Evolutionary conservation across 2,797 vertebrate genomes (phyloP).

Genomic region (Argya squamiceps): DNA sequence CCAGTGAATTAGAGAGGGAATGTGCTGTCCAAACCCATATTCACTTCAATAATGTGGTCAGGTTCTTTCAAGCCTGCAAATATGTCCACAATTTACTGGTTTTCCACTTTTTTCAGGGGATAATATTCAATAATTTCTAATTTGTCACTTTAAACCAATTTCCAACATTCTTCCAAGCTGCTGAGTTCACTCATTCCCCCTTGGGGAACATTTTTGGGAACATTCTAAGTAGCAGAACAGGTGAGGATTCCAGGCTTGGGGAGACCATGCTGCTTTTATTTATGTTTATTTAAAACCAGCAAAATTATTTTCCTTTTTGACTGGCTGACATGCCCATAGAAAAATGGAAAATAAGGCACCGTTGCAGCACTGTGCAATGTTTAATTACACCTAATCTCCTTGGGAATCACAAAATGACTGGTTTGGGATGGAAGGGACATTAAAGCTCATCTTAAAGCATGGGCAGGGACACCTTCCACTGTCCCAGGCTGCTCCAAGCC

Average conservation of each 20-base stretch:
- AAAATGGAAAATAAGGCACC: neutral
- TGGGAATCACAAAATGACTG: neutral
- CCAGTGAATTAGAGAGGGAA: neutral
- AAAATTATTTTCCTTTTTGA: neutral
- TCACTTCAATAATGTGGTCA: neutral
- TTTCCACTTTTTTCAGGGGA: neutral
- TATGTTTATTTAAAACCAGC: fast-evolving
- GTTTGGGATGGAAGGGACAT: neutral
- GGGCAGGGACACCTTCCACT: neutral
- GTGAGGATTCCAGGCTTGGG: neutral
- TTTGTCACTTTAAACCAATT: neutral
- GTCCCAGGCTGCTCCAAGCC: neutral
- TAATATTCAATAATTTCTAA: neutral
- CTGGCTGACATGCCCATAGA: neutral
- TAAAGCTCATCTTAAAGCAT: neutral
- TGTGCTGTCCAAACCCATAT: neutral
- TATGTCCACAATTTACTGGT: fast-evolving
- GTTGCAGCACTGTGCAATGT: fast-evolving
- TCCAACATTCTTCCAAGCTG: neutral
- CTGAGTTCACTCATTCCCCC: neutral
- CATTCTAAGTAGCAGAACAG: neutral
- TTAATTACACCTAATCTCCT: neutral
- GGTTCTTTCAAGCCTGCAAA: neutral
- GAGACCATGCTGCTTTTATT: neutral
- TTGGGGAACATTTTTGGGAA: neutral